phyloP scores from a whole-genome alignment of 2,113 vertebrate genomes.

The Procavia capensis region DNA sequence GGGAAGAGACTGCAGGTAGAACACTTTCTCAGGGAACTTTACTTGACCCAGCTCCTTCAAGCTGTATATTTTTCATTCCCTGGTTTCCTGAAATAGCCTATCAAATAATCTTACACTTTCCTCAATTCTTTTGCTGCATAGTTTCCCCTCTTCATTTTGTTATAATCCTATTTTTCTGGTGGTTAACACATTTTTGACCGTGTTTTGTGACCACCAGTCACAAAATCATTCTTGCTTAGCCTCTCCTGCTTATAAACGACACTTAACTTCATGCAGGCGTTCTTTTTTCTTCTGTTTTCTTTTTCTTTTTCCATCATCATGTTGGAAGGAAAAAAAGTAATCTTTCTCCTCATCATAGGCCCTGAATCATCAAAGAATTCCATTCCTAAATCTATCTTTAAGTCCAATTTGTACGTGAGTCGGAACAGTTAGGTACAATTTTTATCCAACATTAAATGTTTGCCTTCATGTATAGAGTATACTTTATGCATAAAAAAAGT shows the following conservation, averaged over 20 bases:
- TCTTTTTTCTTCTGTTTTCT: not conserved
- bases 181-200: not conserved
- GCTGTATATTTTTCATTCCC: not conserved
- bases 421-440: too few relatives aligned
- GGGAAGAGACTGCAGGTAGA: not conserved
- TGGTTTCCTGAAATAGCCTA: not conserved
- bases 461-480: not conserved
- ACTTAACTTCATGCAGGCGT: not conserved
- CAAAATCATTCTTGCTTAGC: not conserved
- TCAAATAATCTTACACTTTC: not conserved
- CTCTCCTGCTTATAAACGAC: not conserved
- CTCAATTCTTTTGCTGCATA: not conserved
- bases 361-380: too few relatives aligned
- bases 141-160: not conserved
- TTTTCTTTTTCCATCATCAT: not conserved
- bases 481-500: not conserved
- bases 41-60: not conserved
- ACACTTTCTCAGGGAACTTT: not conserved
- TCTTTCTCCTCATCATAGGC: not conserved
- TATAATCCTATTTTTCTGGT: not conserved
- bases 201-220: not conserved
- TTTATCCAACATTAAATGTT: not conserved
- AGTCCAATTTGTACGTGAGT: too few relatives aligned
- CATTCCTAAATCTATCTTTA: too few relatives aligned
- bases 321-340: not conserved